phyloP scores from a whole-genome alignment of 2,888 invertebrate genomes.

The Nymphalis polychloros region DNA sequence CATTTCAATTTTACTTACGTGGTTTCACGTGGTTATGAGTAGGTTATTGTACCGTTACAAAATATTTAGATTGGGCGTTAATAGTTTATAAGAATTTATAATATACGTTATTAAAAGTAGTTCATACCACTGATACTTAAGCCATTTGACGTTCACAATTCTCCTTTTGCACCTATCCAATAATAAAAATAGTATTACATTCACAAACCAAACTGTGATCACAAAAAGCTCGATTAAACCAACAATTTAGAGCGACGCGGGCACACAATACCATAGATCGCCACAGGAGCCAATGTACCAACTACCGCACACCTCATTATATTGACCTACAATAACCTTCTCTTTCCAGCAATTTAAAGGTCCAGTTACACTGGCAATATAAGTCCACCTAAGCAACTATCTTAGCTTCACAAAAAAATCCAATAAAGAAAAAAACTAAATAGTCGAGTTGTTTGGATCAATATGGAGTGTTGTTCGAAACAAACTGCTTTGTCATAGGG shows the following conservation, averaged over 20 bases:
- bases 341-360: constrained; percentile 29
- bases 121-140: constrained; percentile 15
- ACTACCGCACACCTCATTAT: constrained; percentile 33
- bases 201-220: constrained; percentile 61
- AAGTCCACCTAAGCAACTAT: constrained; percentile 50
- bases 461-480: constrained; percentile 77
- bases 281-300: constrained; percentile 59
- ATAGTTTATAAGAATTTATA: too few relatives aligned
- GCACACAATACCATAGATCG: constrained; percentile 74
- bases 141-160: constrained; percentile 43
- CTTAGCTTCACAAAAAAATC: constrained; percentile 62
- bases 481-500: constrained; percentile 80
- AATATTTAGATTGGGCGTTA: neutral
- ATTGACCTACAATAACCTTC: constrained; percentile 19
- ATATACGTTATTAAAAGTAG: neutral
- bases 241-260: constrained; percentile 70
- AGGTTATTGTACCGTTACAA: neutral
- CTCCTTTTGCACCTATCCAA: constrained; percentile 53
- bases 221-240: constrained; percentile 77
- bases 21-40: too few relatives aligned
- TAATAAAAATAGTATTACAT: constrained; percentile 54
- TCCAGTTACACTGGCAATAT: constrained; percentile 49
- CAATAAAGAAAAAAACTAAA: constrained; percentile 74
- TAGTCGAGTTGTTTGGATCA: constrained; percentile 78
- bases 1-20: too few relatives aligned